Conservation (phyloP, 2,113 vertebrate genomes). For the Neogobius melanostomus region DNA sequence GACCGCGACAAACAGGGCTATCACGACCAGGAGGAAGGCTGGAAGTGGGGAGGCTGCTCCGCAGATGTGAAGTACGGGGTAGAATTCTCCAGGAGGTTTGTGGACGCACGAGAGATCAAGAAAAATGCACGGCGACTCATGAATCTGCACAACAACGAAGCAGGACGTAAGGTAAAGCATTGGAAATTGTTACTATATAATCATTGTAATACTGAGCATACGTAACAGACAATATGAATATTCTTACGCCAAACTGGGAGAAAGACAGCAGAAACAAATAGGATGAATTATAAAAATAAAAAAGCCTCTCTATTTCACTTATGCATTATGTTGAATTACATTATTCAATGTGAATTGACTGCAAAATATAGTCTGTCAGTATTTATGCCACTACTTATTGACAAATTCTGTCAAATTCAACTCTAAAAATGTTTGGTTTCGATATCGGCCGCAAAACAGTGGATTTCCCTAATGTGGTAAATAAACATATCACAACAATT, state of each 20-base stretch:
- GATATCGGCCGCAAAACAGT: slow-evolving; percentile 6
- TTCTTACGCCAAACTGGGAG: no score
- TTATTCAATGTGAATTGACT: no score
- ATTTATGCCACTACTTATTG: slow-evolving; percentile 10
- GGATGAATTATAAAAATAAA: no score
- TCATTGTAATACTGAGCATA: no score
- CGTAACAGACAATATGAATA: no score
- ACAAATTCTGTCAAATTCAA: slow-evolving; percentile 7
- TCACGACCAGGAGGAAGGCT: slow-evolving; percentile 95
- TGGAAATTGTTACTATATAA: no score
- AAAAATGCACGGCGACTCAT: slow-evolving; percentile 95
- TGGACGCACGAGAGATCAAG: slow-evolving; percentile 96
- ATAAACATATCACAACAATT: slow-evolving; percentile 13
- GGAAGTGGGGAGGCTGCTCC: slow-evolving; percentile 99
- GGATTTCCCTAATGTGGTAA: slow-evolving; percentile 3
- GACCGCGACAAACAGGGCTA: slow-evolving; percentile 98
- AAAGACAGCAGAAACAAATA: no score
- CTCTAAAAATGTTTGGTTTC: slow-evolving; percentile 15
- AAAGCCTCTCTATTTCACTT: no score
- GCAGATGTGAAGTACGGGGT: slow-evolving; percentile 96
- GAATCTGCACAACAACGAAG: slow-evolving; percentile 99
- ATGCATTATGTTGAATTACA: no score
- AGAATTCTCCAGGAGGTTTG: slow-evolving; percentile 95
- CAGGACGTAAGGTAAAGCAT: slow-evolving; percentile 92
- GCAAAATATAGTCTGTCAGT: slow-evolving; percentile 9